Percentiles rank a stretch among this genome's conserved stretches.
phyloP scores from a whole-genome alignment of 2,113 vertebrate species.

The Syngnathus floridae region DNA sequence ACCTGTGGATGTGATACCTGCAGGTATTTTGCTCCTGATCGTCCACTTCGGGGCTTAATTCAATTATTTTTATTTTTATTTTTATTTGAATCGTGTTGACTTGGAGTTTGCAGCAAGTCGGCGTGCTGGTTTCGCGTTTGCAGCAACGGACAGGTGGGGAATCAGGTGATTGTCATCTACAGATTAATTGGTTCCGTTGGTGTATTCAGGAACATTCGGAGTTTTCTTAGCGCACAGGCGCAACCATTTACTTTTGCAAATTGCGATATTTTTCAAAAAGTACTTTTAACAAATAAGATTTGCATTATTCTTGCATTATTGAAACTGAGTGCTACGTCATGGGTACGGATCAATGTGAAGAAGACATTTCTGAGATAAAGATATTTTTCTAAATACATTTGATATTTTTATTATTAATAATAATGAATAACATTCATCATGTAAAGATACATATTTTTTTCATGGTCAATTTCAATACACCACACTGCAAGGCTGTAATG shows the following conservation, averaged over 20 bases:
- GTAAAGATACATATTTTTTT: background rate
- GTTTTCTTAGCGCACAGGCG: background rate
- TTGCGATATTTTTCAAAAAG: too few relatives aligned
- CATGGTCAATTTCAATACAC: background rate
- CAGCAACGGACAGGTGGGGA: background rate
- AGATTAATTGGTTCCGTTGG: background rate
- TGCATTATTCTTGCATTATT: too few relatives aligned
- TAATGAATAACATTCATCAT: too few relatives aligned
- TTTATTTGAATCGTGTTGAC: too few relatives aligned
- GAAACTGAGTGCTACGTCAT: too few relatives aligned
- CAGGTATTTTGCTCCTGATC: background rate
- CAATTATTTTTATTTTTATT: background rate
- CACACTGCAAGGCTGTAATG: too few relatives aligned
- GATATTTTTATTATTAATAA: too few relatives aligned
- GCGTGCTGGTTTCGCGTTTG: background rate
- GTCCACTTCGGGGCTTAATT: background rate
- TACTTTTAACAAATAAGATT: too few relatives aligned
- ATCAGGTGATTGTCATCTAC: background rate
- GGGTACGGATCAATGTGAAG: too few relatives aligned
- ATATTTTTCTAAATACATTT: too few relatives aligned
- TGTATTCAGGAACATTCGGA: background rate
- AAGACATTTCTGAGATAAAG: too few relatives aligned
- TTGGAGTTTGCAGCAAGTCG: background rate
- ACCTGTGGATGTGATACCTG: background rate
- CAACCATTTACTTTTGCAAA: too few relatives aligned